Base-by-base conservation (phyloP, 1,140 invertebrate genomes). In the Sinella curviseta region DNA sequence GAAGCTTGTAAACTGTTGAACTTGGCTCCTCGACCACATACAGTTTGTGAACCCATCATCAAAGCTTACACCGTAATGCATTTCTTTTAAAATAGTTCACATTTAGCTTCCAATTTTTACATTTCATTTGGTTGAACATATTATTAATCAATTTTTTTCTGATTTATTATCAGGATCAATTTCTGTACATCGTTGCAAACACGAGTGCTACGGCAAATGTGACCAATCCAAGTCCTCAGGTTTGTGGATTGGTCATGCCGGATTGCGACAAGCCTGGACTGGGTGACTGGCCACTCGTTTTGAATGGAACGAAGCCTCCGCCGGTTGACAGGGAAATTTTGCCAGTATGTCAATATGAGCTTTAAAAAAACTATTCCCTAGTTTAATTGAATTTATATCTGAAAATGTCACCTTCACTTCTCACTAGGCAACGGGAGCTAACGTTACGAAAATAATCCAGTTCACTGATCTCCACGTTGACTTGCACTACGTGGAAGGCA, bases 401-500 rank as follows among this genome's bases (percentile, higher is more conserved):
- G n/a, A n/a, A n/a, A n/a, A n/a, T n/a, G n/a, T n/a, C n/a, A n/a
- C n/a, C n/a, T 31, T 70, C 8, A 70, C 31, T 31, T 70, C 31
- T 33, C 26, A 31, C 2, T 4, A 70, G 26, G 26, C 14, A 20
- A 30, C 3, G 12, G 34, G 48, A 30, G 39, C 28, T 28, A 17
- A 79, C n/a, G 76, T 78, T n/a, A 79, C 90, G 0, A 88, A 90
- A 84, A 87, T 95, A 30, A 87, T 94, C 17, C 92, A 96, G 39
- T 85, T 96, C 65, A 91, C 92, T 0, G 95, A 96, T 85, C 90
- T 94, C 39, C 95, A 96, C 85, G 90, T 93, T 75, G 94, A 96
- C 86, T 90, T 91, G 0, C 84, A 89, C 3, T 97, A 96, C 84
- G 86, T 89, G 78, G 86, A 88, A 0, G 89, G 90, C n/a, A 88